Percentiles rank a stretch among this genome's conserved stretches.
phyloP scores from a whole-genome alignment of 2,113 vertebrate species.

The Rhinoptilus africanus region DNA sequence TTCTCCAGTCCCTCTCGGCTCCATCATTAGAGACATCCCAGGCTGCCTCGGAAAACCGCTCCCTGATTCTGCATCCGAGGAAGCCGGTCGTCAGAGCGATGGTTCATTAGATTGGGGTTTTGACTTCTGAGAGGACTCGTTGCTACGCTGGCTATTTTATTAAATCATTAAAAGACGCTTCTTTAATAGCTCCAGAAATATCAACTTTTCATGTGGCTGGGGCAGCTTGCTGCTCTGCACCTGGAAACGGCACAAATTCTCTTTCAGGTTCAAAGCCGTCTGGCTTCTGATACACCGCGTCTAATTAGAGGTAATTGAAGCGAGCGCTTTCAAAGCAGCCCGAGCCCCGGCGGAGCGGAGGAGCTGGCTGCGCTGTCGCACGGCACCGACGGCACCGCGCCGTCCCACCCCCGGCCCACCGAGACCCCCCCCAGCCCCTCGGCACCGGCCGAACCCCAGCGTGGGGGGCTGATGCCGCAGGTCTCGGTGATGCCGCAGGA shows the following conservation, averaged over 20 bases:
- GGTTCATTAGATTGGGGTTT: slow-evolving; percentile 24
- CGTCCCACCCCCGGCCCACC: accelerated
- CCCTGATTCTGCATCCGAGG: neutral
- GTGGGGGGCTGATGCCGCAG: accelerated
- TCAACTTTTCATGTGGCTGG: slow-evolving; percentile 1
- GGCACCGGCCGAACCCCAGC: accelerated
- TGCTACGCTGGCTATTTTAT: neutral
- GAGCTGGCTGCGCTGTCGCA: neutral
- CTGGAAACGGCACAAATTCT: neutral
- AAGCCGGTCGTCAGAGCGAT: slow-evolving; percentile 60
- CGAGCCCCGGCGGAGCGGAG: neutral
- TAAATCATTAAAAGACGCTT: slow-evolving; percentile 36
- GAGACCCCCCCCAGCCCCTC: accelerated
- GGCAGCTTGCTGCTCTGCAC: neutral
- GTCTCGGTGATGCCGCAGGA: accelerated
- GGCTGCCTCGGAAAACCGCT: slow-evolving; percentile 1
- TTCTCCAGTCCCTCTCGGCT: neutral
- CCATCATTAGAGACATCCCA: neutral
- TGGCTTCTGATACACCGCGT: neutral
- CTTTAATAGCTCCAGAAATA: neutral
- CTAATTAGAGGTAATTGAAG: neutral
- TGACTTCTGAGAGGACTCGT: slow-evolving; percentile 3
- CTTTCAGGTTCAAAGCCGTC: neutral
- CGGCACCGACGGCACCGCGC: accelerated
- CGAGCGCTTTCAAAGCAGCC: neutral